These are phyloP conservation scores for Pterocles gutturalis DNA, from an alignment of 2,113 vertebrate species.

Conservation along the genomic window DNA sequence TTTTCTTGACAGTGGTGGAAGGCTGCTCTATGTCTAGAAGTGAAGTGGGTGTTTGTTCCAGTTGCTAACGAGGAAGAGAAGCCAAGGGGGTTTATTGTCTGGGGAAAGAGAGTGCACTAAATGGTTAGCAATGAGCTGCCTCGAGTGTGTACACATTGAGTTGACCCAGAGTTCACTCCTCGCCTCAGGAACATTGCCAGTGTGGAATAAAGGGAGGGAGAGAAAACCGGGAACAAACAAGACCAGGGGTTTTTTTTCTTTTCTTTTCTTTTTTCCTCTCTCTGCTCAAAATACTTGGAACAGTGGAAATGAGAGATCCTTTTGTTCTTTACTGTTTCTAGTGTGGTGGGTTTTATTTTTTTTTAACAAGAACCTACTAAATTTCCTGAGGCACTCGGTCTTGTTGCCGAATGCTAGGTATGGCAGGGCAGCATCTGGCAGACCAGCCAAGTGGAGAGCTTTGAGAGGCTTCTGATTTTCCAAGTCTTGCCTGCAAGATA, in stretches of 20 bases:
- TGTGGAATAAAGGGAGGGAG: neutral
- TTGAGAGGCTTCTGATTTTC: slow-evolving; percentile 16
- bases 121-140: neutral
- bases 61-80: slow-evolving; percentile 45
- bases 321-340: slow-evolving; percentile 11
- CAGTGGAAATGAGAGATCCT: neutral
- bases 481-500: neutral
- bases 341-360: neutral
- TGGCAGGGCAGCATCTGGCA: neutral
- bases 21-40: slow-evolving; percentile 23
- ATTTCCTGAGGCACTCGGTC: neutral
- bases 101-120: neutral
- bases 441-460: neutral
- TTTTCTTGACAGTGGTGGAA: slow-evolving; percentile 53
- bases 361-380: neutral
- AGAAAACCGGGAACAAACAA: slow-evolving; percentile 11
- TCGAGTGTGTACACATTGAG: slow-evolving; percentile 13
- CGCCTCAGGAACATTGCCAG: neutral
- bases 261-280: neutral
- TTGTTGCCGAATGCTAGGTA: neutral
- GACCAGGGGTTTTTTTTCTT: neutral
- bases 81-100: slow-evolving; percentile 17
- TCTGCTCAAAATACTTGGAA: neutral
- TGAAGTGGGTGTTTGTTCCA: slow-evolving; percentile 53
- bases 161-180: slow-evolving; percentile 14